Percentiles rank a stretch among this genome's conserved stretches.
Evolutionary conservation across 2,113 vertebrate genomes (phyloP).

Genomic region (Caretta caretta): DNA sequence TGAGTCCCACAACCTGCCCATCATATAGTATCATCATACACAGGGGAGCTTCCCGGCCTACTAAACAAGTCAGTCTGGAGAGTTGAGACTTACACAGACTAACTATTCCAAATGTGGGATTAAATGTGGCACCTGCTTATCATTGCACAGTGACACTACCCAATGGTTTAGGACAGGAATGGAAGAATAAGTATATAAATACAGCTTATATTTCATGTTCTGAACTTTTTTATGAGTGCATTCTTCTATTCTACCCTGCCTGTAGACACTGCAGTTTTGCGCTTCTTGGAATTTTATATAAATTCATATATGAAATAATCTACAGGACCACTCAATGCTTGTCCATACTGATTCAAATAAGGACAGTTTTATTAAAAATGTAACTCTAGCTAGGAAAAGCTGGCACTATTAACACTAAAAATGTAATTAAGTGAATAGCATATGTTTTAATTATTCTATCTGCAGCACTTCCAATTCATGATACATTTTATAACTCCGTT

Average conservation of each 20-base stretch:
- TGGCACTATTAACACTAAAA: conserved; percentile 37
- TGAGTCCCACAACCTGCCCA: neutral
- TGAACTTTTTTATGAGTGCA: neutral
- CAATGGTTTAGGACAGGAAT: neutral
- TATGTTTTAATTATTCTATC: conserved; percentile 68
- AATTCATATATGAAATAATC: neutral
- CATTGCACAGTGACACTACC: neutral
- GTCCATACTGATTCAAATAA: conserved; percentile 10
- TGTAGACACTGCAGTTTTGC: neutral
- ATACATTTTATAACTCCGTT: conserved; percentile 29
- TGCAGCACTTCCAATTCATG: conserved; percentile 61
- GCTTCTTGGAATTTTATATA: neutral
- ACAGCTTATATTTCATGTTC: neutral
- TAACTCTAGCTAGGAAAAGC: conserved; percentile 26
- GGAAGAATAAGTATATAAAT: neutral
- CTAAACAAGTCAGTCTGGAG: neutral
- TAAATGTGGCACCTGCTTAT: neutral
- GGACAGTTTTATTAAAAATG: conserved; percentile 51
- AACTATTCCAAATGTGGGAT: neutral
- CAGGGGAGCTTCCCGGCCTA: neutral
- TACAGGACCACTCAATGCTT: neutral
- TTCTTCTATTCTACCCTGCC: neutral
- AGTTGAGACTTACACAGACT: neutral
- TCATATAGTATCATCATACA: neutral
- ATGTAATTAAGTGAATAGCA: conserved; percentile 10